Evolutionary conservation across 2,797 vertebrate species (phyloP).

Genomic region (Trematomus bernacchii): DNA sequence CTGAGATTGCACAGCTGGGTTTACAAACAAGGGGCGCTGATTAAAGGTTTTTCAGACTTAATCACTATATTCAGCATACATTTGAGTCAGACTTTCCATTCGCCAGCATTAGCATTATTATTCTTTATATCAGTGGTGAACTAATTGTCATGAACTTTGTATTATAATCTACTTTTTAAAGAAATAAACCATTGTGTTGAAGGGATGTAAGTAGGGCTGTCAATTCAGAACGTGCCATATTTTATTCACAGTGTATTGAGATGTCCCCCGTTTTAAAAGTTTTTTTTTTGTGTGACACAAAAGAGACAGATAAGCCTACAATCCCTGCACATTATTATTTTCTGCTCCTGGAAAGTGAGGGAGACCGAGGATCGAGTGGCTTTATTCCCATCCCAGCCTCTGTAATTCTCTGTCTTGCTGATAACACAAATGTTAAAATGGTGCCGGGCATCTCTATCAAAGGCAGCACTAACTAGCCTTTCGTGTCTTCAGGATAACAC

Average conservation of each 20-base stretch:
- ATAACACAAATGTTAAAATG: conserved; percentile 75
- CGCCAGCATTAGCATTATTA: conserved; percentile 1
- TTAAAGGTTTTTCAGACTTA: conserved; percentile 26
- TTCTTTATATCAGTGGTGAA: background rate
- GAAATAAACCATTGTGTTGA: conserved; percentile 7
- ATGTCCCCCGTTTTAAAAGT: conserved; percentile 43
- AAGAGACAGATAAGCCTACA: conserved; percentile 56
- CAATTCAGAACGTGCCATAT: conserved; percentile 15
- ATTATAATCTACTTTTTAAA: conserved; percentile 7
- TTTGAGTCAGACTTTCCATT: conserved; percentile 15
- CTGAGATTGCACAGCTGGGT: conserved; percentile 38
- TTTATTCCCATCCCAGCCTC: conserved; percentile 72
- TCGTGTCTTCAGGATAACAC: conserved; percentile 77
- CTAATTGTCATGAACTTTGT: background rate
- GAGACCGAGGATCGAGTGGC: conserved; percentile 57
- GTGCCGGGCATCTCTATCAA: conserved; percentile 78
- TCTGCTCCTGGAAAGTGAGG: conserved; percentile 56
- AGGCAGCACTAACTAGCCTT: conserved; percentile 76
- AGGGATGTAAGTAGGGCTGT: conserved; percentile 21
- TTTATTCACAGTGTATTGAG: conserved; percentile 29
- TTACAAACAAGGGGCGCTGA: conserved; percentile 38
- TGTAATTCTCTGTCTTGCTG: conserved; percentile 73
- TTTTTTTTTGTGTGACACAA: conserved; percentile 41
- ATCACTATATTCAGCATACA: conserved; percentile 14
- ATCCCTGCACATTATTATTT: conserved; percentile 55